Conservation (phyloP, 1,140 invertebrate species). For the Cherax destructor region DNA sequence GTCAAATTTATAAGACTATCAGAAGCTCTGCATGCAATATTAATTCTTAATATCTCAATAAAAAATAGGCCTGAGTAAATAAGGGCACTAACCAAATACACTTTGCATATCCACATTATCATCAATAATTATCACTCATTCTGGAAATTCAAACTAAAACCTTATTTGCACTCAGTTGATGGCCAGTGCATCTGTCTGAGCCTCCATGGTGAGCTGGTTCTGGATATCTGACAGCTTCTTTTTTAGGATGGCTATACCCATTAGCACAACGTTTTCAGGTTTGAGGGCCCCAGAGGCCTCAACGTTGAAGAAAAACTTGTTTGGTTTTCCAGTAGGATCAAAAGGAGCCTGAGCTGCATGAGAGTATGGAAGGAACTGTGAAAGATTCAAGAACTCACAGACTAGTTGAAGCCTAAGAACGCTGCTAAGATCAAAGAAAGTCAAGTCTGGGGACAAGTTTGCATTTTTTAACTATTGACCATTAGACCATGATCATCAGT, state of each 20-base stretch:
- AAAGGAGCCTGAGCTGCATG: constrained; percentile 69
- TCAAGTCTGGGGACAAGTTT: no score
- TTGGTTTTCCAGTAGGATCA: constrained; percentile 77
- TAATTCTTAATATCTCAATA: neutral
- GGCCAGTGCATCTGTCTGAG: constrained; percentile 69
- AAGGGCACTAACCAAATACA: neutral
- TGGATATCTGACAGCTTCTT: constrained; percentile 97
- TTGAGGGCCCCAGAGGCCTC: constrained; percentile 95
- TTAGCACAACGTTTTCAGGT: constrained; percentile 97
- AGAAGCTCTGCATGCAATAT: neutral
- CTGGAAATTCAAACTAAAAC: neutral
- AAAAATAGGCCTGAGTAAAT: neutral
- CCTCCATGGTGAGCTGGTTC: constrained; percentile 85
- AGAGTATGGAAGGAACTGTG: neutral
- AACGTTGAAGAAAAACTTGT: constrained; percentile 98
- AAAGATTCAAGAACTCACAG: neutral
- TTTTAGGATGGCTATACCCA: constrained; percentile 94
- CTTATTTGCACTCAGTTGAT: constrained; percentile 64
- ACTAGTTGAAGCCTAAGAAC: no score
- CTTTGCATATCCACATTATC: neutral
- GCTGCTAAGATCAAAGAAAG: no score
- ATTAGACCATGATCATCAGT: no score
- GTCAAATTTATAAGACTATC: neutral
- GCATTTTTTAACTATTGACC: no score
- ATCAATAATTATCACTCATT: neutral